Percentiles rank a stretch among this genome's conserved stretches.
These are phyloP conservation scores for Perccottus glenii DNA, from an alignment of 2,113 vertebrate species.

Conservation along the genomic window DNA sequence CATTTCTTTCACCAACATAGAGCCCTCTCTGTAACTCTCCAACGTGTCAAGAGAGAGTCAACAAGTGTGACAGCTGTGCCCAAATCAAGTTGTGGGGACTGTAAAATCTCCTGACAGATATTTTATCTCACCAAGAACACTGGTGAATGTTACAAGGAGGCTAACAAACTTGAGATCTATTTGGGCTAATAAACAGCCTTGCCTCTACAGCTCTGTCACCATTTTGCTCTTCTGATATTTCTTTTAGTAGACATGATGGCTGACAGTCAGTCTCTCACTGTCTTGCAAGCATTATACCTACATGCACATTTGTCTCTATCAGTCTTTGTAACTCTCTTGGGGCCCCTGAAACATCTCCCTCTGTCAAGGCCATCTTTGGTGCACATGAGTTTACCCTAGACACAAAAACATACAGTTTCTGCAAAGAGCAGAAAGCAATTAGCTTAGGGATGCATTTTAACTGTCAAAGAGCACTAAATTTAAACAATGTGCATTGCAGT, in stretches of 20 bases:
- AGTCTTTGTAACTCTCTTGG: slow-evolving; percentile 30
- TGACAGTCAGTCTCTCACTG: slow-evolving; percentile 23
- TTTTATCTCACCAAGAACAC: neutral
- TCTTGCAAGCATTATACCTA: slow-evolving; percentile 14
- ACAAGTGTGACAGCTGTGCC: slow-evolving; percentile 4
- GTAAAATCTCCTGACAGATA: neutral
- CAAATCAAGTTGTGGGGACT: slow-evolving; percentile 9
- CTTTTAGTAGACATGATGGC: slow-evolving; percentile 14
- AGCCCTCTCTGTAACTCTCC: slow-evolving; percentile 3
- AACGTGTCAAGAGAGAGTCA: slow-evolving; percentile 14
- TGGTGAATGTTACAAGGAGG: slow-evolving; percentile 19
- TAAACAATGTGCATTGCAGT: slow-evolving; percentile 21
- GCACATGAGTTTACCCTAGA: slow-evolving; percentile 33
- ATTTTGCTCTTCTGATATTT: slow-evolving; percentile 2
- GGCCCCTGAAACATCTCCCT: slow-evolving; percentile 21
- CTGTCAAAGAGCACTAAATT: slow-evolving; percentile 21
- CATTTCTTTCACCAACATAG: slow-evolving; percentile 11
- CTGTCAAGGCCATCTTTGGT: slow-evolving; percentile 19
- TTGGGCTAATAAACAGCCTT: slow-evolving; percentile 29
- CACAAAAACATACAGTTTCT: slow-evolving; percentile 24
- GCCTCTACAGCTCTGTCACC: slow-evolving; percentile 3
- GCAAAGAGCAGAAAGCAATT: slow-evolving; percentile 19
- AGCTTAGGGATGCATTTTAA: slow-evolving; percentile 29
- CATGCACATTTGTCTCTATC: slow-evolving; percentile 23
- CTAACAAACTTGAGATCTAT: slow-evolving; percentile 25